Conservation (phyloP, 2,888 invertebrate genomes). For the Watsonalla binaria region DNA sequence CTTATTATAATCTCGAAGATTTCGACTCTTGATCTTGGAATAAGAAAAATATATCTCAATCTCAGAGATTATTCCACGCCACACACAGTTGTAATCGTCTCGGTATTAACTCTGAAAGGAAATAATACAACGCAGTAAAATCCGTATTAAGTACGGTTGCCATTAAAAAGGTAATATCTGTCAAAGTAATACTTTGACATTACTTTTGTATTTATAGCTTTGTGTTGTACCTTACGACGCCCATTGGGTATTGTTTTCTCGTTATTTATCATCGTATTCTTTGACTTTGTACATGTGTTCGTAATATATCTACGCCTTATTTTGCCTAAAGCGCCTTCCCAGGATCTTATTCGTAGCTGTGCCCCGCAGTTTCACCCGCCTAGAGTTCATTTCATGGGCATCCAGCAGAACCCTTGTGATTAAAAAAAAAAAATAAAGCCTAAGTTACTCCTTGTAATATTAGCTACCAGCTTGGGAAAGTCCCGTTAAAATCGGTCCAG, state of each 20-base stretch:
- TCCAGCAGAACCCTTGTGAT: too few relatives aligned
- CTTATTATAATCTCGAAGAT: too few relatives aligned
- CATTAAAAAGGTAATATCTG: constrained; percentile 2
- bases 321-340: background rate
- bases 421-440: too few relatives aligned
- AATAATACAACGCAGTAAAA: constrained; percentile 17
- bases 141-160: constrained; percentile 18
- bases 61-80: constrained; percentile 14
- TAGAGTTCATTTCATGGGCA: too few relatives aligned
- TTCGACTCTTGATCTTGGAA: background rate
- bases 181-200: constrained; percentile 1
- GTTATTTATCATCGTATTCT: background rate
- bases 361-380: too few relatives aligned
- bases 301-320: background rate
- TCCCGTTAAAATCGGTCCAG: too few relatives aligned
- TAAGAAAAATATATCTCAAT: background rate
- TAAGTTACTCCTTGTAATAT: too few relatives aligned
- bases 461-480: too few relatives aligned
- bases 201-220: constrained; percentile 1
- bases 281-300: background rate
- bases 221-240: background rate
- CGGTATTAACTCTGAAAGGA: constrained; percentile 22
- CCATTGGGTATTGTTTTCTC: background rate
- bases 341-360: too few relatives aligned
- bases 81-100: constrained; percentile 26